Percentiles rank a stretch among this genome's conserved stretches.
phyloP scores from a whole-genome alignment of 2,888 invertebrate genomes.

The Andrena trimmerana region DNA sequence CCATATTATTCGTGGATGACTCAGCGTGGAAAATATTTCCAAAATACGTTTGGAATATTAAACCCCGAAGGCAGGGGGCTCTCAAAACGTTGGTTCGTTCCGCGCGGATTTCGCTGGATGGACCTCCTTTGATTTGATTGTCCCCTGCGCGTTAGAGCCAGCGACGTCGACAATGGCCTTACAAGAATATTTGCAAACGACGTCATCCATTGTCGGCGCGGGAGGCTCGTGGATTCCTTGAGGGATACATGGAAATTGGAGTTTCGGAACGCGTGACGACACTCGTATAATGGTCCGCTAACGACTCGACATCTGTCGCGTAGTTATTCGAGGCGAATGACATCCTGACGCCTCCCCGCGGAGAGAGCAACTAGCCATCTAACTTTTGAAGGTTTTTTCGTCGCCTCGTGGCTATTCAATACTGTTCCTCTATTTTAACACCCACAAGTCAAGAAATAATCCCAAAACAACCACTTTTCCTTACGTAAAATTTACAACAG shows the following conservation, averaged over 20 bases:
- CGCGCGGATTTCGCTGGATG: conserved; percentile 28
- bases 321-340: conserved; percentile 61
- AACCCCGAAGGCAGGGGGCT: conserved; percentile 1
- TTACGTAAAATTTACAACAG: background rate
- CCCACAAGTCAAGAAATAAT: background rate
- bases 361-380: conserved; percentile 24
- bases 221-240: conserved; percentile 43
- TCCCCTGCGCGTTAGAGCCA: conserved; percentile 28
- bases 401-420: background rate
- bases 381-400: conserved; percentile 23
- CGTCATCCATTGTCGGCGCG: conserved; percentile 61
- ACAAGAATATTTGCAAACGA: conserved; percentile 68
- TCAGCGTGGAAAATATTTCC: conserved; percentile 65
- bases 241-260: conserved; percentile 72
- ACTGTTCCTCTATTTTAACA: background rate
- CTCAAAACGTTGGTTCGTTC: conserved; percentile 53
- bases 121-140: conserved; percentile 46
- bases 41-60: conserved; percentile 68
- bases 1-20: conserved; percentile 31
- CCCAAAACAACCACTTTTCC: background rate
- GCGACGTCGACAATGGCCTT: conserved; percentile 49
- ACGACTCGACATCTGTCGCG: conserved; percentile 73
- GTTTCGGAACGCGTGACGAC: conserved; percentile 78
- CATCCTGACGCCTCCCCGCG: conserved; percentile 40
- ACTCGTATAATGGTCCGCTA: conserved; percentile 77